Conservation (phyloP, 35 echinoderm and acorn worm species). For the Hemicentrotus pulcherrimus region DNA sequence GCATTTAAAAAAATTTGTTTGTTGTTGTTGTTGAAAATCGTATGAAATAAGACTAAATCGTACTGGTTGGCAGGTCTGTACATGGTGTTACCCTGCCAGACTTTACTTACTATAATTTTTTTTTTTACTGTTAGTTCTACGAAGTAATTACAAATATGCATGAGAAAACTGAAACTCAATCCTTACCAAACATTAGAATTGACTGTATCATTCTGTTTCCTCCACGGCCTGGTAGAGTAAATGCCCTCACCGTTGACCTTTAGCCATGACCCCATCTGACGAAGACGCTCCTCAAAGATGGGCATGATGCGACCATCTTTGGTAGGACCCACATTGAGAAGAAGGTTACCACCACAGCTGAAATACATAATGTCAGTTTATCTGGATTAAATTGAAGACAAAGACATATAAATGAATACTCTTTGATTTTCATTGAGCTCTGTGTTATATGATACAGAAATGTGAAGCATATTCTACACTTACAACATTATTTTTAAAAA, state of each 20-base stretch:
- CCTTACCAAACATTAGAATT: constrained; percentile 66
- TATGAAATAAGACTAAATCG: too few species aligned
- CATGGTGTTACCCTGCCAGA: too few species aligned
- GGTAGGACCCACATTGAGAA: constrained; percentile 82
- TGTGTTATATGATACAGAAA: too few species aligned
- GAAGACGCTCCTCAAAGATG: constrained; percentile 87
- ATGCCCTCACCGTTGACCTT: constrained; percentile 78
- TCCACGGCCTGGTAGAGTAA: constrained; percentile 73
- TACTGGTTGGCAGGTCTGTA: too few species aligned
- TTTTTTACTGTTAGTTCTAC: too few species aligned
- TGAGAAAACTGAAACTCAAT: background rate
- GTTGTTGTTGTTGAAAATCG: too few species aligned
- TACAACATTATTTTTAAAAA: background rate
- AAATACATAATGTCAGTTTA: background rate
- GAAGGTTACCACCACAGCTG: constrained; percentile 86
- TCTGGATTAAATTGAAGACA: background rate
- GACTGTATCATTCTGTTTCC: constrained; percentile 68
- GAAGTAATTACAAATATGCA: too few species aligned
- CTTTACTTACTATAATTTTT: too few species aligned
- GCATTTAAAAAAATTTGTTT: too few species aligned
- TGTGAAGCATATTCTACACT: background rate
- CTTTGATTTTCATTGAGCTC: background rate
- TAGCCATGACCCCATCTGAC: constrained; percentile 74
- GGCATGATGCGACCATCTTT: constrained; percentile 79
- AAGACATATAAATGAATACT: background rate